Base-by-base conservation (phyloP, 2,888 invertebrate species). In the Apoda limacodes region DNA sequence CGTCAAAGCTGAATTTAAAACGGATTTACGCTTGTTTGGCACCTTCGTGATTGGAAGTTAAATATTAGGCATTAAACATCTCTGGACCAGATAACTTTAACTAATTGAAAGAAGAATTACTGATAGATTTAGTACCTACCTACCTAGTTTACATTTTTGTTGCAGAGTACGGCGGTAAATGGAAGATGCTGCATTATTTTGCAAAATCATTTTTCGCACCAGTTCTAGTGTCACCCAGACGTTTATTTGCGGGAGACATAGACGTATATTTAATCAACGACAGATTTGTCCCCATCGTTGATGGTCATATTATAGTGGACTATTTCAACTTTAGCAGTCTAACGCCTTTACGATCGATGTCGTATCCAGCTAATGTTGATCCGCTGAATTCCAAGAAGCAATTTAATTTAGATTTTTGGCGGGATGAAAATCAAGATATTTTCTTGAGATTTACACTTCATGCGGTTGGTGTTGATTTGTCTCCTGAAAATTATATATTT, bases 121-220 rank as follows among this genome's bases (percentile, higher is more conserved):
- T n/a, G n/a, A n/a, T n/a, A n/a, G n/a, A n/a, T n/a, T n/a, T n/a
- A n/a, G n/a, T n/a, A n/a, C n/a, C n/a, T n/a, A n/a, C n/a, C n/a
- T n/a, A n/a, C n/a, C n/a, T n/a, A n/a, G n/a, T n/a, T n/a, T n/a
- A n/a, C n/a, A 19, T 24, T 9, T 26, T 11, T 6, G 34, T 62
- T 62, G 19, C 70, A 90, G 92, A 93, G 65, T 88, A 83, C 51
- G 83, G 83, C 19, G 90, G 91, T 6, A 83, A 84, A 45, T 93
- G 93, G 93, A 94, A 94, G 67, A 87, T 92, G 85, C 70, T 95
- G 2, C 98, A 98, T 52, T 94, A 98, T 64, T 95, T 87, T 64
- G 93, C 93, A 0, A 84, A 83, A 44, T 83, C 90, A 2, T 96
- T 98, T 58, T 93, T 97, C 58, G 86, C 90, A 0, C 92, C 92